Conservation (phyloP, 2,797 vertebrate species). For the Malacoctenus gilli region DNA sequence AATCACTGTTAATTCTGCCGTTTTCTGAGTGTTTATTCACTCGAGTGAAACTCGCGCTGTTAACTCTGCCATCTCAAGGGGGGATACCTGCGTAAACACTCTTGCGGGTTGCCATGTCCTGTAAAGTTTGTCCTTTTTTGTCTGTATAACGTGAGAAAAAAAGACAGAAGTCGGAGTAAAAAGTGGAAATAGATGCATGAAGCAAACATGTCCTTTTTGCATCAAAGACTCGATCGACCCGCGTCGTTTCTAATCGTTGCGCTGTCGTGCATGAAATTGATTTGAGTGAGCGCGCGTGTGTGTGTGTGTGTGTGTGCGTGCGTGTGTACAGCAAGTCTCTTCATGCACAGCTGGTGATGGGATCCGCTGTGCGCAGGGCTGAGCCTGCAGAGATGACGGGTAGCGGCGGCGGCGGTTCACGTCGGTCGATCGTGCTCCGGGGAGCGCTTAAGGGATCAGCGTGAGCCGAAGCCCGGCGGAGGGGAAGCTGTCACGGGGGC, state of each 20-base stretch:
- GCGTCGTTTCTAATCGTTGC: conserved; percentile 48
- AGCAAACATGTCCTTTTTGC: conserved; percentile 13
- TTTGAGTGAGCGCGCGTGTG: conserved; percentile 23
- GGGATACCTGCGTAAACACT: no score
- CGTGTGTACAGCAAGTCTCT: conserved; percentile 40
- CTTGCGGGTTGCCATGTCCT: no score
- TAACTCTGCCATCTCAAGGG: no score
- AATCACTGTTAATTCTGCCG: no score
- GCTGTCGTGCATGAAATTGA: conserved; percentile 56
- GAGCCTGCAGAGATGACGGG: conserved; percentile 37
- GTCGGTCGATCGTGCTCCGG: conserved; percentile 37
- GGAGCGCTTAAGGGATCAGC: conserved; percentile 64
- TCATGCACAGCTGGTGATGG: conserved; percentile 42
- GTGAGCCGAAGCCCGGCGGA: conserved; percentile 1
- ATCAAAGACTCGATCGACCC: conserved; percentile 27
- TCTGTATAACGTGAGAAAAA: no score
- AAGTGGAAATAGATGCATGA: conserved; percentile 12
- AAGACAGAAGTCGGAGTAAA: not conserved
- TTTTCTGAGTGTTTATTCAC: no score
- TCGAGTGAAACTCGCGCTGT: no score
- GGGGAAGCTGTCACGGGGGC: conserved; percentile 18
- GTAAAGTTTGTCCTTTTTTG: no score
- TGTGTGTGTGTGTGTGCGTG: conserved; percentile 23
- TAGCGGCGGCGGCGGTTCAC: conserved; percentile 45
- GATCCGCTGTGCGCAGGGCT: conserved; percentile 35